Evolutionary conservation across 2,888 invertebrate species (phyloP).

Genomic region (Gastrophysa polygoni): DNA sequence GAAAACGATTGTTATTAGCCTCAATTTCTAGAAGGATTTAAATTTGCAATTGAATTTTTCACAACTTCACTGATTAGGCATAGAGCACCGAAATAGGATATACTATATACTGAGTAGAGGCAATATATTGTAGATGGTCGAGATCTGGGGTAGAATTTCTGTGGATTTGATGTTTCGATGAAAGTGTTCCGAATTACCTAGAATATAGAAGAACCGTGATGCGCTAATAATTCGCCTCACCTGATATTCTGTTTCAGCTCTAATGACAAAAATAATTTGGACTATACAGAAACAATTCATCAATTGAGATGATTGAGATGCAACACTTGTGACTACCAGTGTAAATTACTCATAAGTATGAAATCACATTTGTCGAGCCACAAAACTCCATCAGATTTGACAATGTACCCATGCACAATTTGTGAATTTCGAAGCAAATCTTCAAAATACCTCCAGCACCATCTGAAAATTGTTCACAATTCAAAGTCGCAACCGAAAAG

Average conservation of each 20-base stretch:
- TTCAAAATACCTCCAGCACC: background rate
- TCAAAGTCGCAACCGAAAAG: background rate
- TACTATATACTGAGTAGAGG: no score
- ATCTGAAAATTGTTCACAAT: background rate
- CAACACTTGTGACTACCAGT: background rate
- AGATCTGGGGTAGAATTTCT: no score
- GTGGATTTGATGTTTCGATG: no score
- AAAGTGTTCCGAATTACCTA: no score
- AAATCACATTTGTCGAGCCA: background rate
- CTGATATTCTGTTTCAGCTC: background rate
- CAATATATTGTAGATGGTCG: no score
- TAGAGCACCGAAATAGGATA: no score
- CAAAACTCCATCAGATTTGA: background rate
- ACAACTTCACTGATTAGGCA: no score
- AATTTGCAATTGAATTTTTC: no score
- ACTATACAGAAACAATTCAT: background rate
- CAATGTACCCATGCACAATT: background rate
- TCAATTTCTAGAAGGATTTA: no score
- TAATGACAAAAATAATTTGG: background rate
- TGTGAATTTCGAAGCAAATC: background rate
- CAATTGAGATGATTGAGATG: background rate
- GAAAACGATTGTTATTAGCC: no score
- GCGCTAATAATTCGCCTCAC: background rate
- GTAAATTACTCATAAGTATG: background rate
- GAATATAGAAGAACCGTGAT: no score